phyloP scores from a whole-genome alignment of 30 jellyfish, hydroid and myxozoan genomes.

The Hydractinia symbiolongicarpus region DNA sequence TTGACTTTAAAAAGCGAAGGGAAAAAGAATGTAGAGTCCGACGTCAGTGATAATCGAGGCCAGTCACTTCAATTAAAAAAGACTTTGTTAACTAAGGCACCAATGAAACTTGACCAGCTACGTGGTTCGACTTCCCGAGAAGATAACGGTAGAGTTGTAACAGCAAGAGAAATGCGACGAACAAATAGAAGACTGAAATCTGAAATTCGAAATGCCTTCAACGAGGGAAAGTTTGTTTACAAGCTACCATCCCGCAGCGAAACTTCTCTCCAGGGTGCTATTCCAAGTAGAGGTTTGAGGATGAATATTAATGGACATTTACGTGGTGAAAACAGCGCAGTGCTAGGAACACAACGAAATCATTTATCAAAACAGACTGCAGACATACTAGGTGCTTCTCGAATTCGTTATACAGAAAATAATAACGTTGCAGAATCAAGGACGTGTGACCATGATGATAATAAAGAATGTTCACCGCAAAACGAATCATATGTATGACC shows the following conservation, averaged over 20 bases:
- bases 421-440: not conserved
- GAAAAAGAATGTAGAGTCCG: conserved; percentile 9
- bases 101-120: conserved; percentile 29
- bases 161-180: conserved; percentile 41
- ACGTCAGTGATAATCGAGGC: not conserved
- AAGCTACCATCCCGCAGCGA: conserved; percentile 6
- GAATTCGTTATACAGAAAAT: conserved; percentile 4
- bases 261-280: too few relatives aligned
- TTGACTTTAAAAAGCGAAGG: conserved; percentile 15
- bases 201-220: conserved; percentile 36
- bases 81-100: conserved; percentile 36
- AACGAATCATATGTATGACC: conserved; percentile 74
- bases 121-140: not conserved
- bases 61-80: conserved; percentile 32
- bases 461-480: conserved; percentile 45
- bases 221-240: conserved; percentile 35
- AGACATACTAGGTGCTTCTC: not conserved
- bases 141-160: not conserved
- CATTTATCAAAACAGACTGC: not conserved
- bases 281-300: not conserved
- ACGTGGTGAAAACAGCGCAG: too few relatives aligned
- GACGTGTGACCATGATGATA: conserved; percentile 36
- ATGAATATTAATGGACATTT: not conserved
- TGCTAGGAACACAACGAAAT: too few relatives aligned
- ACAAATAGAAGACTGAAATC: conserved; percentile 36